Evolutionary conservation across 1,140 invertebrate genomes (phyloP).

Genomic region (Archivesica marissinica): DNA sequence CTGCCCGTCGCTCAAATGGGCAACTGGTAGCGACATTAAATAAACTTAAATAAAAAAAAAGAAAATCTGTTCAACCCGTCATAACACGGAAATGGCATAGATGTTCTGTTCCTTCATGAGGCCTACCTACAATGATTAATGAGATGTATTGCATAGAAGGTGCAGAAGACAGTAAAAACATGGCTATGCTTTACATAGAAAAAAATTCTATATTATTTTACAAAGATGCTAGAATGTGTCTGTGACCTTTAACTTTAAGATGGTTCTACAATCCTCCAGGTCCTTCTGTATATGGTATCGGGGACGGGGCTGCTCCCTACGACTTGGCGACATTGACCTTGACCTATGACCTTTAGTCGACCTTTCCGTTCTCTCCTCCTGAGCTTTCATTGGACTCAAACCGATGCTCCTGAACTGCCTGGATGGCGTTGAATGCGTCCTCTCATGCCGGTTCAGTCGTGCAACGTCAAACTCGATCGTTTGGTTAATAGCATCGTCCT

Average conservation of each 20-base stretch:
- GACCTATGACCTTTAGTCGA: constrained; percentile 41
- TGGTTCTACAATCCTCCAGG: constrained; percentile 64
- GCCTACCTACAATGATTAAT: too few relatives aligned
- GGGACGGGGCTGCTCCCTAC: neutral
- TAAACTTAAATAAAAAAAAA: too few relatives aligned
- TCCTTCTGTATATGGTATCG: constrained; percentile 56
- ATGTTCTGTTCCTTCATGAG: too few relatives aligned
- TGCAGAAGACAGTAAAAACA: too few relatives aligned
- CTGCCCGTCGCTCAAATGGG: too few relatives aligned
- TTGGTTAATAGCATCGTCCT: constrained; percentile 62
- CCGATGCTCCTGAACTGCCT: constrained; percentile 52
- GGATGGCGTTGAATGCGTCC: constrained; percentile 69
- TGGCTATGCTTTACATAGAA: too few relatives aligned
- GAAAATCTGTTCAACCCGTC: too few relatives aligned
- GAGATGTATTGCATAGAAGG: too few relatives aligned
- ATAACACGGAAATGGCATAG: too few relatives aligned
- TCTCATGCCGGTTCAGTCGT: constrained; percentile 62
- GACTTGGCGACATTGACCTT: constrained; percentile 46
- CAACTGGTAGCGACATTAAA: too few relatives aligned
- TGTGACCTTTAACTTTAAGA: constrained; percentile 70
- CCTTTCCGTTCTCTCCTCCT: neutral
- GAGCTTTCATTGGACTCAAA: constrained; percentile 56
- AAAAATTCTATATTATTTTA: too few relatives aligned
- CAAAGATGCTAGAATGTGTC: neutral
- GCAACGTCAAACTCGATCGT: constrained; percentile 67